A percentile compares a stretch with the other conserved stretches of the same genome.
Conservation (phyloP, 1,140 invertebrate species). For the Pseudomyrmex flavicornis region DNA sequence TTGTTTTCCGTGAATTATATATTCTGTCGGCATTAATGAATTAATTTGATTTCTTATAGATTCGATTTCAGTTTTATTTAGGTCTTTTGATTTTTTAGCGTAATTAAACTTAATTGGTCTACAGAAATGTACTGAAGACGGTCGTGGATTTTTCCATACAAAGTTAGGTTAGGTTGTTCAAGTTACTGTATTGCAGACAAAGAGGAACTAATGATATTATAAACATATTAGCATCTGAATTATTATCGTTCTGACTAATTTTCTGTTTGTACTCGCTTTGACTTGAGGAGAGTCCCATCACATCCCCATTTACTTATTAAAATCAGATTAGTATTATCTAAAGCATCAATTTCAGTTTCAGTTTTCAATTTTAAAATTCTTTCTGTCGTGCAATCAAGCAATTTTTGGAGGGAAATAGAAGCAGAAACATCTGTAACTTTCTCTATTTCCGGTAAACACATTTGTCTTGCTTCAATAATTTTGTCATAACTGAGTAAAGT, state of each 20-base stretch:
- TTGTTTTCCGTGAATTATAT: neutral
- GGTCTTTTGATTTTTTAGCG: neutral
- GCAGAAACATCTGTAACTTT: constrained; percentile 15
- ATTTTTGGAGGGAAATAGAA: constrained; percentile 14
- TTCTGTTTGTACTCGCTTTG: constrained; percentile 11
- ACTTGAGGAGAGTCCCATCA: constrained; percentile 27
- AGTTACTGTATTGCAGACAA: neutral
- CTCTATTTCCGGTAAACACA: constrained; percentile 29
- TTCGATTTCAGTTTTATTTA: constrained; percentile 37
- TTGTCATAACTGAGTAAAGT: constrained; percentile 32
- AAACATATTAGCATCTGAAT: constrained; percentile 35
- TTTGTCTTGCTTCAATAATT: constrained; percentile 2
- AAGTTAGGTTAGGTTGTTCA: too few relatives aligned
- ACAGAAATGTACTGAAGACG: constrained; percentile 39
- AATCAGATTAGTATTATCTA: constrained; percentile 10
- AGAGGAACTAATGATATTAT: constrained; percentile 31
- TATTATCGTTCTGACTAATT: constrained; percentile 9
- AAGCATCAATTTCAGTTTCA: constrained; percentile 3
- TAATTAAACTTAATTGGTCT: constrained; percentile 36
- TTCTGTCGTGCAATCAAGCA: constrained; percentile 22
- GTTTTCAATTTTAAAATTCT: constrained; percentile 24
- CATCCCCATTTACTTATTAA: constrained; percentile 31
- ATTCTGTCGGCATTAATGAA: too few relatives aligned
- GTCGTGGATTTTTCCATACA: constrained; percentile 25
- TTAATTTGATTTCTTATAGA: too few relatives aligned